Conservation (phyloP, 2,888 invertebrate species). For the Luffia ferchaultella region DNA sequence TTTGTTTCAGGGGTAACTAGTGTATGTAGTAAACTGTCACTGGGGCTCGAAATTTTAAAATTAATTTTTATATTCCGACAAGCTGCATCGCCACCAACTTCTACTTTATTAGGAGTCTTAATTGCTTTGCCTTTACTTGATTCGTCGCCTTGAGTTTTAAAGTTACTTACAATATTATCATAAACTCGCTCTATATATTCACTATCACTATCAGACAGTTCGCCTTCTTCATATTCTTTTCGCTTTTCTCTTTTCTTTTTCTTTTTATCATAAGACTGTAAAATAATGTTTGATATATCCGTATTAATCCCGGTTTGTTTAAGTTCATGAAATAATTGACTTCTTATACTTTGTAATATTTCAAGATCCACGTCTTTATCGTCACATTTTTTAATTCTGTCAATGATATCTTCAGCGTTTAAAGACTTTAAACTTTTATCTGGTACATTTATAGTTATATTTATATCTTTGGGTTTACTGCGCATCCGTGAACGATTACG, state of each 20-base stretch:
- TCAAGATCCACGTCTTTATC: slow-evolving; percentile 54
- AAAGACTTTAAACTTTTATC: slow-evolving; percentile 45
- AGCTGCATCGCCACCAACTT: slow-evolving; percentile 21
- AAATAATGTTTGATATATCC: slow-evolving; percentile 51
- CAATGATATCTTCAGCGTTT: slow-evolving; percentile 48
- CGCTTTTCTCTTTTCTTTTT: slow-evolving; percentile 23
- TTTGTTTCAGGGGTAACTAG: too few relatives aligned
- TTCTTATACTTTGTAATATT: slow-evolving; percentile 50
- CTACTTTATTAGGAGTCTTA: slow-evolving; percentile 14
- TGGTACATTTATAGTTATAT: slow-evolving; percentile 53
- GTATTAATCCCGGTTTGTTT: slow-evolving; percentile 47
- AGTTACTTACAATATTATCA: slow-evolving; percentile 36
- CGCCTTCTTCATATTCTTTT: slow-evolving; percentile 45
- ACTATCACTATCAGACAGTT: slow-evolving; percentile 55
- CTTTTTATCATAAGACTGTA: slow-evolving; percentile 41
- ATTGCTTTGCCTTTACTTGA: slow-evolving; percentile 9
- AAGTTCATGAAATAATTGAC: slow-evolving; percentile 54
- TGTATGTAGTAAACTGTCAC: too few relatives aligned
- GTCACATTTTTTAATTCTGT: slow-evolving; percentile 48
- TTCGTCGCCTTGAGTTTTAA: slow-evolving; percentile 23
- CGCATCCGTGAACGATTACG: slow-evolving; percentile 16
- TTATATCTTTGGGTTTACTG: slow-evolving; percentile 21
- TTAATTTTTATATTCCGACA: slow-evolving; percentile 43
- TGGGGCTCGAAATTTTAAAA: slow-evolving; percentile 35
- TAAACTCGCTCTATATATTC: slow-evolving; percentile 51